Evolutionary conservation across 2,888 invertebrate species (phyloP), one percentile per base, ranked within the genome.

Genomic region (Melinaea menophilus): DNA sequence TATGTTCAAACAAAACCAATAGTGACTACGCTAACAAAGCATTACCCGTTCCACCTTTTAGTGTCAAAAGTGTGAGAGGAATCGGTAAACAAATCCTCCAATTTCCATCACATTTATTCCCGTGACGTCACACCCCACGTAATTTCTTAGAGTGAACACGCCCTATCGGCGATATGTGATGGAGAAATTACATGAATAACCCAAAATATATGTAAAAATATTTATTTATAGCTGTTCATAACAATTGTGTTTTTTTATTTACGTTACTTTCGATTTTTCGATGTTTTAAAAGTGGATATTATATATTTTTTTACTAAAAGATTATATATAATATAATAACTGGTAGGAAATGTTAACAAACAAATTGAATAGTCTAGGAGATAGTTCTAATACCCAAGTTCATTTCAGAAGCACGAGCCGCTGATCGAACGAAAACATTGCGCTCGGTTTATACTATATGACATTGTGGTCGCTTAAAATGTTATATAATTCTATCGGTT

Each of bases 21-120:
- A 78, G 75, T 74, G 71, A 68, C 74, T 71, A 73, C 77, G 77
- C 67, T 65, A 69, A 71, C 69, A 72, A 66, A 69, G 63, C 66
- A 62, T 70, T 68, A 66, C 72, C 68, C 72, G 63, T 64, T 64
- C 66, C 76, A 85, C 90, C 90, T 91, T 91, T 91, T 91, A 91
- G 88, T 89, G 91, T 91, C 89, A 89, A 86, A 89, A 88, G 85
- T 88, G 86, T 86, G 84, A 90, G 88, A 88, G 81, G 87, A 88
- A 91, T 90, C 88, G 85, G 91, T 91, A 91, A 91, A 91, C 91
- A 91, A 91, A 91, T 91, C 91, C 90, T 89, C 86, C 89, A 87
- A 90, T 91, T 91, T 91, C 91, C 91, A 91, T 91, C 87, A 85
- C 90, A 88, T 91, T 90, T 91, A 88, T 89, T 90, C 88, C 80